Percentiles rank a stretch among this genome's conserved stretches.
Evolutionary conservation across 1,140 invertebrate species (phyloP).

Genomic region (Solen grandis): DNA sequence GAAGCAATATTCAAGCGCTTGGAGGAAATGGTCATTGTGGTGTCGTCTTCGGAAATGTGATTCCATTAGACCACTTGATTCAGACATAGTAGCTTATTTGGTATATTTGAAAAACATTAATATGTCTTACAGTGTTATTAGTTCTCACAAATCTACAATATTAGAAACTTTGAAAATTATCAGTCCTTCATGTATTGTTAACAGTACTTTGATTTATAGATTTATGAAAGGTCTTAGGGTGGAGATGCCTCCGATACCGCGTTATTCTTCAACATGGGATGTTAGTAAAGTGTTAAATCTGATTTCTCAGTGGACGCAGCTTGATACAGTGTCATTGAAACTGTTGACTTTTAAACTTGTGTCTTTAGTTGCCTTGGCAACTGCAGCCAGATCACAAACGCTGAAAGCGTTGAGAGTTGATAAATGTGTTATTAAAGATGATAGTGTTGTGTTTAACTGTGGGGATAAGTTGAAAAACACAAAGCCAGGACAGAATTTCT

Average conservation of each 20-base stretch:
- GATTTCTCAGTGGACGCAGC: not conserved
- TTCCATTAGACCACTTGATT: too few relatives aligned
- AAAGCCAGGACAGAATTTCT: too few relatives aligned
- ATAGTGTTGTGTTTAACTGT: slow-evolving; percentile 18
- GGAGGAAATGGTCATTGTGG: slow-evolving; percentile 30
- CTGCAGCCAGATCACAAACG: too few relatives aligned
- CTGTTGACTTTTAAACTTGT: slow-evolving; percentile 23
- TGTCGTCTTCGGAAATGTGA: not conserved
- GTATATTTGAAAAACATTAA: slow-evolving; percentile 9
- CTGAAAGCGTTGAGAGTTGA: slow-evolving; percentile 18
- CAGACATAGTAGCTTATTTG: slow-evolving; percentile 6
- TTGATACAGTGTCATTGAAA: slow-evolving; percentile 8
- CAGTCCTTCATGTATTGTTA: not conserved
- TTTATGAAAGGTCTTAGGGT: too few relatives aligned
- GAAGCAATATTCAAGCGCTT: slow-evolving; percentile 26
- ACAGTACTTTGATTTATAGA: too few relatives aligned
- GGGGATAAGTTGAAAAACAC: too few relatives aligned
- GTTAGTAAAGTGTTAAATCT: slow-evolving; percentile 13
- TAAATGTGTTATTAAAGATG: not conserved
- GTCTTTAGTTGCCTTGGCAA: not conserved
- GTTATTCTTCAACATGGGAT: slow-evolving; percentile 30
- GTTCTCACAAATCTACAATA: too few relatives aligned
- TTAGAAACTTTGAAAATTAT: slow-evolving; percentile 16
- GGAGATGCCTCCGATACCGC: not conserved
- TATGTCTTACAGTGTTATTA: too few relatives aligned